Percentiles rank a stretch among this genome's conserved stretches.
phyloP scores from a whole-genome alignment of 2,797 vertebrate species.

The Champsocephalus gunnari region DNA sequence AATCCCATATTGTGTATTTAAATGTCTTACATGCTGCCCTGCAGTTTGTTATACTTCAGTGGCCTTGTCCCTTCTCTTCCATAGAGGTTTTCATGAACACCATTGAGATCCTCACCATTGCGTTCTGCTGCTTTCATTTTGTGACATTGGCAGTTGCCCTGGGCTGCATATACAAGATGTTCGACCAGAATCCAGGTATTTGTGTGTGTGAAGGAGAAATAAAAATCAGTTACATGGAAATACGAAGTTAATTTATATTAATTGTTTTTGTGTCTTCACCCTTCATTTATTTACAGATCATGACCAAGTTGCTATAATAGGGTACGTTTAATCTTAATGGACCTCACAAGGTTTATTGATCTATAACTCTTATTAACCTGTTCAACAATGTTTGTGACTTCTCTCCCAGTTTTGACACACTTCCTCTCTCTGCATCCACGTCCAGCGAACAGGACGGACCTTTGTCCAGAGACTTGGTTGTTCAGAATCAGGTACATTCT shows the following conservation, averaged over 20 bases:
- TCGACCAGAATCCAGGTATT: slow-evolving; percentile 59
- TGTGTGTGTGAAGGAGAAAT: slow-evolving; percentile 6
- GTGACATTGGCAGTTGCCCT: slow-evolving; percentile 57
- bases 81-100: slow-evolving; percentile 47
- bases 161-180: slow-evolving; percentile 55
- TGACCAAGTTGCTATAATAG: not conserved
- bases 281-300: slow-evolving; percentile 36
- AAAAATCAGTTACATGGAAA: not conserved
- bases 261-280: not conserved
- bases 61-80: slow-evolving; percentile 1
- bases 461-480: not conserved
- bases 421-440: slow-evolving; percentile 17
- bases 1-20: not conserved
- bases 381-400: slow-evolving; percentile 5
- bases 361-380: not conserved
- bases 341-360: not conserved
- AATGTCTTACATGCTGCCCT: not conserved
- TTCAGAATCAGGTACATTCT: slow-evolving; percentile 55
- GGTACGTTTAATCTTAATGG: slow-evolving; percentile 56
- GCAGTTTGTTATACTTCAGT: not conserved
- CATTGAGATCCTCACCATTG: slow-evolving; percentile 66
- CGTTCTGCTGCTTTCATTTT: slow-evolving; percentile 77
- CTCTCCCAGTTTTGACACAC: slow-evolving; percentile 31
- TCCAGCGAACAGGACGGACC: not conserved
- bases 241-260: not conserved